A percentile compares a stretch with the other conserved stretches of the same genome.
Evolutionary conservation across 2,797 vertebrate species (phyloP).

Genomic region (Mus minutoides): DNA sequence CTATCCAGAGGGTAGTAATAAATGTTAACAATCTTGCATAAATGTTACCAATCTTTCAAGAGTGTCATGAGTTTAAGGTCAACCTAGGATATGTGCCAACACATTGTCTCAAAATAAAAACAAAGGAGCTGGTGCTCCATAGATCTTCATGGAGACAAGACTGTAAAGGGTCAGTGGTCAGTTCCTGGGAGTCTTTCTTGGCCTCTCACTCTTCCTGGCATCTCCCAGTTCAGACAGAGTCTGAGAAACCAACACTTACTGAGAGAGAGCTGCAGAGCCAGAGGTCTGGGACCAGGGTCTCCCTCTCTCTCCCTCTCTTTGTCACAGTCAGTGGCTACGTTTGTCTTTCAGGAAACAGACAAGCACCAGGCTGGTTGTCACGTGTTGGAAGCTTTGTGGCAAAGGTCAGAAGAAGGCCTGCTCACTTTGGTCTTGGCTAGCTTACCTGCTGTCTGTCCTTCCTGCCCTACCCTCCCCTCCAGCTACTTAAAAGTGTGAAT

Average conservation of each 20-base stretch:
- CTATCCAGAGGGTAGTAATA: conserved; percentile 1
- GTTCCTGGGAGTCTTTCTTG: background rate
- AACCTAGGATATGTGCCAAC: background rate
- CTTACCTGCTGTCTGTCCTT: background rate
- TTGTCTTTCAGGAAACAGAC: background rate
- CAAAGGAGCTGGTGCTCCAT: background rate
- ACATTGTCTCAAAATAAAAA: background rate
- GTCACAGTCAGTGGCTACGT: background rate
- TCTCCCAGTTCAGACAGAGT: background rate
- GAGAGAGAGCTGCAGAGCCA: background rate
- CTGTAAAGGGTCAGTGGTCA: background rate
- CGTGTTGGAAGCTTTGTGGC: background rate
- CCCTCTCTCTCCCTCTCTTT: background rate
- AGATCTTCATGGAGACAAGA: background rate
- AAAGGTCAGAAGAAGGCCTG: background rate
- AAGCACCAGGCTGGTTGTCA: background rate
- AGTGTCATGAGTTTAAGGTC: background rate
- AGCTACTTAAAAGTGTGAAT: background rate
- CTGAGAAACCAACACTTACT: background rate
- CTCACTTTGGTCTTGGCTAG: background rate
- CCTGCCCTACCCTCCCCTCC: background rate
- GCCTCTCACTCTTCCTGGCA: background rate
- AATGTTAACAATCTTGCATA: background rate
- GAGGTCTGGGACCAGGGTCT: background rate
- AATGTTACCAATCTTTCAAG: background rate